Conservation (phyloP, 2,113 vertebrate species). For the Platichthys stellatus region DNA sequence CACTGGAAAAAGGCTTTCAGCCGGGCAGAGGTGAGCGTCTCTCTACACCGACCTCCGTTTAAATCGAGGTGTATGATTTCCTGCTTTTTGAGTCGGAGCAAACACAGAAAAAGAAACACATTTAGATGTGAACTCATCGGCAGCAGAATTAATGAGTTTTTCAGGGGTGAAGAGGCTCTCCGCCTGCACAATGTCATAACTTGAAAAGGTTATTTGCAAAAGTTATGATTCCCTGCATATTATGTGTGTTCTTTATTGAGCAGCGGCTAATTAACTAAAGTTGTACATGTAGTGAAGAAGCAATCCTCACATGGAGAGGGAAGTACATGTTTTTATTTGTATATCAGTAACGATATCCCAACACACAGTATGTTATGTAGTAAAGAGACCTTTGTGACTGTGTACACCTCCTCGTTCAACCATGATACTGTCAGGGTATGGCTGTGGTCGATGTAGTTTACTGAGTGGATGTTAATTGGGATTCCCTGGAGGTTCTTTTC, state of each 20-base stretch:
- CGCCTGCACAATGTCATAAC: background rate
- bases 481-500: conserved; percentile 47
- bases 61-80: background rate
- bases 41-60: background rate
- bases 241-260: conserved; percentile 7
- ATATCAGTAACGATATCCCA: conserved; percentile 1
- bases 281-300: background rate
- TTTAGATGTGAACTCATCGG: background rate
- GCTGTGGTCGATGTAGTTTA: background rate
- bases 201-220: conserved; percentile 3
- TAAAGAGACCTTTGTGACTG: background rate
- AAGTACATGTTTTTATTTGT: background rate
- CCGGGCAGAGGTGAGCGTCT: conserved; percentile 84
- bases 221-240: conserved; percentile 7
- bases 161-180: background rate
- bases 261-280: conserved; percentile 12
- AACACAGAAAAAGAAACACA: background rate
- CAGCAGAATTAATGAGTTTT: background rate
- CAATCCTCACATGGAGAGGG: background rate
- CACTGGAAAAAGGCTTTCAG: conserved; percentile 79
- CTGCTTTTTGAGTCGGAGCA: background rate
- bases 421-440: background rate
- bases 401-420: background rate
- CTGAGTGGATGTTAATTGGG: conserved; percentile 62
- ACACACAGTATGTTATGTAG: background rate